Base-by-base conservation (phyloP, 2,113 vertebrate species). In the Cygnus atratus region DNA sequence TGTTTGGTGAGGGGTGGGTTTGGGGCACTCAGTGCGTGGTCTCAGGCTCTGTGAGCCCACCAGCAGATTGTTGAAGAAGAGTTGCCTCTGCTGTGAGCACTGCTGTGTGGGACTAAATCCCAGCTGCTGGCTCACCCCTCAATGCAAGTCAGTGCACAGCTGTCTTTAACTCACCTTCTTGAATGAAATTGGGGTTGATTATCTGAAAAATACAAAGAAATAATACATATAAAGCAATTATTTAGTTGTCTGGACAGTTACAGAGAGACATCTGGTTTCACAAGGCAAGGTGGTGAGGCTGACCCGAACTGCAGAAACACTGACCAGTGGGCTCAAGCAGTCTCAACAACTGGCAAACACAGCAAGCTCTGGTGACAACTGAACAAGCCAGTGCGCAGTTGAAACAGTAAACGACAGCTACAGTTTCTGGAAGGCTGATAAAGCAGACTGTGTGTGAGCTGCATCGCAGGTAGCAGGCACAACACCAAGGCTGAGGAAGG, bases 121-220 rank as follows among this genome's bases (percentile, higher is more conserved):
- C 68, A 75, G 52, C 55, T 87, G 80, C 87, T 70, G 72, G 65
- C 35, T 37, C 12, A 22, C 61, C 31, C 50, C 55, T 88, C 74
- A 6, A 6, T 55, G 59, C 44, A 54, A 58, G 31, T 37, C 79
- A 68, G 28, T 9, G 54, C 44, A 65, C 55, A 82, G 72, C 73
- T 88, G 43, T 83, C 86, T 88, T 96, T 76, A 92, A 98, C 99
- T 99, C 97, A 99, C 99, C 99, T 99, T 99, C 98, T 97, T 99
- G 99, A 97, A 99, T 99, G 98, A 99, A 99, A 98, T 99, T 99
- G 77, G 99, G 99, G 97, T 99, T 99, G 97, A 99, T 98, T 96
- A 99, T 98, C 99, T 99, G 98, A 92, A 98, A 98, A 97, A 98
- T 78, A 98, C 72, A 97, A 93, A 97, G 93, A 98, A 95, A 98